Base-by-base conservation (phyloP, 2,888 invertebrate genomes). In the Troides oblongomaculatus region DNA sequence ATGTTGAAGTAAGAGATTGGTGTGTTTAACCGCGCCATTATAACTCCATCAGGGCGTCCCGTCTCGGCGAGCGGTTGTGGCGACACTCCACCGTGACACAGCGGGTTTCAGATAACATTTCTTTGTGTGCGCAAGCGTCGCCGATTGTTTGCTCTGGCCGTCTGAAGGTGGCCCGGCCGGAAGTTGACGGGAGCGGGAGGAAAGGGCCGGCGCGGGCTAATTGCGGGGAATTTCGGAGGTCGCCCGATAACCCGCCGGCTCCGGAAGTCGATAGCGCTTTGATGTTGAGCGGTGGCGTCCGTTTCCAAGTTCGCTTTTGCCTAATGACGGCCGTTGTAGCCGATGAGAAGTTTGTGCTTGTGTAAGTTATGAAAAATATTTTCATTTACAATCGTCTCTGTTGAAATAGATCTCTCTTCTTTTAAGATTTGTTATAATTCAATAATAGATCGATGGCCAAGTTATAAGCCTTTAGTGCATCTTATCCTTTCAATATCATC, bases 221-320 rank as follows among this genome's bases (percentile, higher is more conserved):
- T 90, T 90, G 90, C 85, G 85, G 84, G 88, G 87, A 87, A 83
- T 90, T 90, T 89, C 86, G 90, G 88, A 87, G 90, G 89, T 87
- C 90, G 87, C 84, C 84, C 85, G 90, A 91, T 91, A 90, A 90
- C 89, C 87, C 88, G 83, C 83, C 84, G 78, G 78, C 86, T 80
- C 89, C 90, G 92, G 91, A 92, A 89, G 85, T 83, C 86, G 92
- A 90, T 89, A 88, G 85, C 81, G 83, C 89, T 90, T 90, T 89
- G 89, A 89, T 88, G 90, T 88, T 81, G 80, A 78, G 84, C 86
- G 85, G 79, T 84, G 82, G 84, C 87, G 84, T 84, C 85, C 86
- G 80, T 79, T 82, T 82, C 83, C 81, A 79, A 77, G 77, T 76
- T 74, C 77, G 77, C 77, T 78, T 76, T 76, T 25, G 57, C 62